Evolutionary conservation across 2,797 vertebrate genomes (phyloP).

Genomic region (Allobates femoralis): DNA sequence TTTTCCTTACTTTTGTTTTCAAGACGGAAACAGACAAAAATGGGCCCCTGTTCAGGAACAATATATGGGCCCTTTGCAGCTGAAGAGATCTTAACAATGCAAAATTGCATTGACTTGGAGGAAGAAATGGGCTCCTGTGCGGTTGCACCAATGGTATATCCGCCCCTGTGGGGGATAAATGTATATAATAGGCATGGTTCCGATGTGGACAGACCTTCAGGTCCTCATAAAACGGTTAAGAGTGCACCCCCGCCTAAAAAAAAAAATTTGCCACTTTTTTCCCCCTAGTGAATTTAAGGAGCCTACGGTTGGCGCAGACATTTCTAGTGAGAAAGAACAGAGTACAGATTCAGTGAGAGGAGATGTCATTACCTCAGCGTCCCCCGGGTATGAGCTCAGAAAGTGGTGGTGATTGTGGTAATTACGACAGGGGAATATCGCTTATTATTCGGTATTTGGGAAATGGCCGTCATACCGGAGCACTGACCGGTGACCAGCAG

Average conservation of each 20-base stretch:
- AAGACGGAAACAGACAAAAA: too few relatives aligned
- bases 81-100: too few relatives aligned
- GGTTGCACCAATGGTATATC: neutral
- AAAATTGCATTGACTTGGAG: too few relatives aligned
- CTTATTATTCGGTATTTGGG: neutral
- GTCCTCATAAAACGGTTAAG: too few relatives aligned
- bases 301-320: neutral
- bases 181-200: too few relatives aligned
- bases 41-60: too few relatives aligned
- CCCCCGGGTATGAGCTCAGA: conserved; percentile 2
- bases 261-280: neutral
- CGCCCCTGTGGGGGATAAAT: too few relatives aligned
- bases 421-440: neutral
- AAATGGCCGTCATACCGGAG: neutral
- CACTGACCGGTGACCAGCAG: neutral
- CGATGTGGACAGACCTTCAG: too few relatives aligned
- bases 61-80: too few relatives aligned
- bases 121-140: too few relatives aligned
- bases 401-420: conserved; percentile 33
- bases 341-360: conserved; percentile 17
- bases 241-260: too few relatives aligned
- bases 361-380: conserved; percentile 29
- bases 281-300: too few relatives aligned
- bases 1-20: neutral
- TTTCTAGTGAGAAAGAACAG: neutral